Evolutionary conservation across 2,888 invertebrate genomes (phyloP), one percentile per base, ranked within the genome.

Genomic region (Drosophila vallismaia): DNA sequence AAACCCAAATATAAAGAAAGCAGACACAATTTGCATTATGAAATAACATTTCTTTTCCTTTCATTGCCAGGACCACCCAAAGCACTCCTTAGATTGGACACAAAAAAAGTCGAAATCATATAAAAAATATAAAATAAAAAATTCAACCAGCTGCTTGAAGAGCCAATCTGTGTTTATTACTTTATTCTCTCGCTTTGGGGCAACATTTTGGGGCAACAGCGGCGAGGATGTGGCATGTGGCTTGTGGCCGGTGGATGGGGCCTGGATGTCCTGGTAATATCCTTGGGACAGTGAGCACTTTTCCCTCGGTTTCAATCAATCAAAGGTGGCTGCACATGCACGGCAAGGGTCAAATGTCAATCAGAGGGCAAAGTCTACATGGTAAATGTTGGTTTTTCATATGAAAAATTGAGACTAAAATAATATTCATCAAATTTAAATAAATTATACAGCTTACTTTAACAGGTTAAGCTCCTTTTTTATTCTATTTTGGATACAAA

Each of bases 11-110:
- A 56, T 28, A 45, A 29, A 28, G 26, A 12, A 24, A 45, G 68
- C 77, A 40, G 70, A 60, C 86, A 73, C 77, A 84, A 84, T 84
- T 84, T 87, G 87, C 84, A 84, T 84, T 84, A 84, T 86, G 87
- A 86, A 82, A 84, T 82, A 82, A 79, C 71, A 79, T 81, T 81
- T 79, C 67, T 70, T 60, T 67, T 59, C 51, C 44, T 45, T 52
- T 66, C 62, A 48, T 52, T 51, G 66, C 60, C 57, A 36, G 24
- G 55, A 60, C 10, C 55, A 14, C 75, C 56, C 81, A 75, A 75
- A 77, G 77, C 79, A 75, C 71, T 85, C 75, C 77, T 82, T 79
- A 69, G 82, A 54, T 74, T 51, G 53, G 29, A 19, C 60, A 19
- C 60, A 36, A 31, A 19, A 9, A n/a, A 38, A 12, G 7, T 9